Evolutionary conservation across 2,888 invertebrate genomes (phyloP), one percentile per base, ranked within the genome.

Genomic region (Oligia fasciuncula): DNA sequence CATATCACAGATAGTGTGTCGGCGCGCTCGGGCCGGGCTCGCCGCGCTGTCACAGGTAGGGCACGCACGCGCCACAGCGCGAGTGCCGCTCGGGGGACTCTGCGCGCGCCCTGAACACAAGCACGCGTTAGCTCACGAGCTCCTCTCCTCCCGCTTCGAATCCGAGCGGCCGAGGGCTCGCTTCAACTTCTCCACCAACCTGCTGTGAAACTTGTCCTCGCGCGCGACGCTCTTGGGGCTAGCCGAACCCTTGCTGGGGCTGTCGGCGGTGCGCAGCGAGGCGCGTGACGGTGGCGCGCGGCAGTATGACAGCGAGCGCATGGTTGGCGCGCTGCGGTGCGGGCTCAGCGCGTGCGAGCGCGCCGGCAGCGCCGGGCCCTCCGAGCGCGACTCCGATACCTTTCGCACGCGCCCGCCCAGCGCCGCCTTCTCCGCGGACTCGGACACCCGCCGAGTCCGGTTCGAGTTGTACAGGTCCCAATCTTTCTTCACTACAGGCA

Each of bases 401-500:
- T 98, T 98, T 88, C 98, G 96, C 87, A 97, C 97, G 86, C 98
- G 97, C 0, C 94, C 94, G 87, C 85, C 92, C 85, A 83, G 87
- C 81, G 79, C 93, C 85, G 83, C 88, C 94, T 95, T 95, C 91
- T 95, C 95, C 89, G 93, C 91, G 17, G 98, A 98, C 95, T 98
- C 98, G 14, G 98, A 98, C 67, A 97, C 97, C 87, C 98, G 97
- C 89, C 98, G 97, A 77, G 98, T 97, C 85, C 98, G 97, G 94
- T 98, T 98, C 87, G 98, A 98, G 97, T 98, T 98, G 97, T 99
- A 99, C 93, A 99, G 98, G 95, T 99, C 98, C 97, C 98, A 99
- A 95, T 99, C 98, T 97, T 99, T 99, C 97, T 99, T 99, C 97
- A 99, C 98, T 88, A 99, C 99, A 80, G 99, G 99, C 98, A 99